Evolutionary conservation across 2,888 invertebrate species (phyloP).

Genomic region (Gari tellinella): DNA sequence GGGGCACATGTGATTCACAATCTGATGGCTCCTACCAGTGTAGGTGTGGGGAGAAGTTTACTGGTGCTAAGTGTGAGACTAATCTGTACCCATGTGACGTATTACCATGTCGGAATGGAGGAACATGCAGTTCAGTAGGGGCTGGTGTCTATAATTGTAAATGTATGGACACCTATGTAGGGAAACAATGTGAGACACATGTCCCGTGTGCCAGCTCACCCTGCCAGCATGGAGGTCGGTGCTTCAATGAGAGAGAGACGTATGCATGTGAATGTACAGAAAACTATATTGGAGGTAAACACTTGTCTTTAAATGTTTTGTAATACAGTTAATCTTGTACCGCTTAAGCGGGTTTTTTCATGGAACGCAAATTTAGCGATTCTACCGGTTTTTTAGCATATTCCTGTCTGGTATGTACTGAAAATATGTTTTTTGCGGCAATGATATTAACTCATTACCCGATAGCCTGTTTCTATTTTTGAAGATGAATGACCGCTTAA

Average conservation of each 20-base stretch:
- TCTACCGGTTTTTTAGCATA: too few species aligned
- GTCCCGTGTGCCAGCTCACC: slow-evolving; percentile 57
- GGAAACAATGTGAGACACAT: slow-evolving; percentile 57
- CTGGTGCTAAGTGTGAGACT: slow-evolving; percentile 62
- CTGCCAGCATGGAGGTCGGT: slow-evolving; percentile 53
- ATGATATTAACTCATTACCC: too few species aligned
- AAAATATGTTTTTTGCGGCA: too few species aligned
- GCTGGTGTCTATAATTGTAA: slow-evolving; percentile 49
- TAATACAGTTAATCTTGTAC: too few species aligned
- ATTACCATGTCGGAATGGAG: slow-evolving; percentile 75
- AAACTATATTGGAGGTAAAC: slow-evolving; percentile 55
- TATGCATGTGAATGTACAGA: slow-evolving; percentile 62
- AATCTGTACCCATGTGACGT: slow-evolving; percentile 70
- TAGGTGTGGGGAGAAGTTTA: slow-evolving; percentile 51
- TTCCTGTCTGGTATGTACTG: too few species aligned
- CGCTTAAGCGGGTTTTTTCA: too few species aligned
- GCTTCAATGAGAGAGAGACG: slow-evolving; percentile 42
- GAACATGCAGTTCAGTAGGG: slow-evolving; percentile 46
- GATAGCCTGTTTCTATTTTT: too few species aligned
- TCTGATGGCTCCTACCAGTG: slow-evolving; percentile 55
- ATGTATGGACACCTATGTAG: slow-evolving; percentile 58
- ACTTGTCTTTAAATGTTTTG: too few species aligned
- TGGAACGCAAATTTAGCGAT: too few species aligned
- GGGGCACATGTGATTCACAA: slow-evolving; percentile 48
- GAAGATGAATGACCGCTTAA: too few species aligned